These are phyloP conservation scores for Indicator indicator DNA, from an alignment of 2,113 vertebrate species.

Conservation along the genomic window DNA sequence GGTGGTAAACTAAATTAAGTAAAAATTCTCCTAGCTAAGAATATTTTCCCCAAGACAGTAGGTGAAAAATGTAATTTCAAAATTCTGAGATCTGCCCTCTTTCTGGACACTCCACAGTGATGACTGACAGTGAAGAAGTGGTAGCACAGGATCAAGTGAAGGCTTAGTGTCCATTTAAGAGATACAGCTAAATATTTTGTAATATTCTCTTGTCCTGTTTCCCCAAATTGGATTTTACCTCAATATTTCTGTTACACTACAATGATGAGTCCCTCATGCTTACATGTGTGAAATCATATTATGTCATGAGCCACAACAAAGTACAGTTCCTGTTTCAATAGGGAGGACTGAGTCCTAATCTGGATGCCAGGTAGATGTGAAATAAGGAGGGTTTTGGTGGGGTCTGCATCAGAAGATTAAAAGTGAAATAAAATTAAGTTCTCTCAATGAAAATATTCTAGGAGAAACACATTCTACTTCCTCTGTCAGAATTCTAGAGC, in stretches of 20 bases:
- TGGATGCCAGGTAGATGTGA: neutral
- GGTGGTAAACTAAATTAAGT: neutral
- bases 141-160: neutral
- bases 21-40: neutral
- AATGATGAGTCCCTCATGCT: neutral
- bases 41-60: neutral
- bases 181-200: neutral
- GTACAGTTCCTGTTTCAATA: neutral
- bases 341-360: neutral
- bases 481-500: neutral
- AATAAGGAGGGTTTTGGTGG: neutral
- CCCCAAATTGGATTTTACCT: neutral
- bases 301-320: neutral
- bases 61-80: neutral
- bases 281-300: neutral
- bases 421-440: neutral
- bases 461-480: neutral
- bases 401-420: neutral
- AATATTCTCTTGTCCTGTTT: neutral
- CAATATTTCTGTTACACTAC: neutral
- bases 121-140: neutral
- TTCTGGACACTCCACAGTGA: too few species aligned
- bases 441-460: neutral
- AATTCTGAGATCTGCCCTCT: neutral
- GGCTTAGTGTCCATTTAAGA: rapidly evolving